These are phyloP conservation scores for Eupithecia tripunctaria DNA, from an alignment of 2,888 invertebrate species.

Conservation along the genomic window DNA sequence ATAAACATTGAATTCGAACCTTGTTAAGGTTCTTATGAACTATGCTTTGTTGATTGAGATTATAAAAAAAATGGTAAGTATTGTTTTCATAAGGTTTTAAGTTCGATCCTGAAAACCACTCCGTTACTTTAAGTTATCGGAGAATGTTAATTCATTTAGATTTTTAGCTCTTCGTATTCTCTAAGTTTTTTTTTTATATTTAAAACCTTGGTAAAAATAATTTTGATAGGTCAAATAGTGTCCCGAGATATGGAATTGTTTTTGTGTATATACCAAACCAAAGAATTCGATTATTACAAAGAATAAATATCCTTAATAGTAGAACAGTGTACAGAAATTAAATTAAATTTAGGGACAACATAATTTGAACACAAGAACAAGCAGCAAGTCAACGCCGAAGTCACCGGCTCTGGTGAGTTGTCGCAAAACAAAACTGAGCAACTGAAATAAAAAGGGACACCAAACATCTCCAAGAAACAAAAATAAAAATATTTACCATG, in stretches of 20 bases:
- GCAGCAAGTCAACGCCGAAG: neutral
- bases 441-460: neutral
- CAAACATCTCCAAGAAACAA: neutral
- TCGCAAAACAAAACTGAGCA: neutral
- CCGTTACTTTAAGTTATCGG: neutral
- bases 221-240: too few relatives aligned
- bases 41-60: neutral
- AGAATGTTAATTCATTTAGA: too few relatives aligned
- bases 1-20: neutral
- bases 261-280: neutral
- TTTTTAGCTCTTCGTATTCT: too few relatives aligned
- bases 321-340: neutral
- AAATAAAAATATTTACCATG: constrained; percentile 58
- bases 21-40: neutral
- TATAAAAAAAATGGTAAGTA: neutral
- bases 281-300: neutral
- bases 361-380: neutral
- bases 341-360: neutral
- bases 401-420: neutral
- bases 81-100: too few relatives aligned
- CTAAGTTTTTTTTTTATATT: too few relatives aligned
- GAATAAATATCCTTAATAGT: neutral
- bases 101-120: too few relatives aligned
- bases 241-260: neutral
- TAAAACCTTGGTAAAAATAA: too few relatives aligned